Evolutionary conservation across 2,888 invertebrate species (phyloP).

Genomic region (Tenthredo mesomela): DNA sequence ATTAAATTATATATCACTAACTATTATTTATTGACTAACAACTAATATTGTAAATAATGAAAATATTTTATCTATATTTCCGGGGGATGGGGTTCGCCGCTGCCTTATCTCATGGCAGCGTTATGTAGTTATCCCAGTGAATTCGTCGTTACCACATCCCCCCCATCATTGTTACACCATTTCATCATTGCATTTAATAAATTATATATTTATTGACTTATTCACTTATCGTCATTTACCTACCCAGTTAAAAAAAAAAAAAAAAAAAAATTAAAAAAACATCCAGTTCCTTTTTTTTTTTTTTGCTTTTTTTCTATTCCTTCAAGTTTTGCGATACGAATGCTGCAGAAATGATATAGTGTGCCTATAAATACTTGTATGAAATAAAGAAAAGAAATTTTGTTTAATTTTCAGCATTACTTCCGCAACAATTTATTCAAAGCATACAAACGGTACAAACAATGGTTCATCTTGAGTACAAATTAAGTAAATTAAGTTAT

Average conservation of each 20-base stretch:
- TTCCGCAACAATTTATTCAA: conserved; percentile 77
- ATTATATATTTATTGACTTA: conserved; percentile 78
- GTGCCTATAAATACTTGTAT: too few relatives aligned
- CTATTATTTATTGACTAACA: conserved; percentile 76
- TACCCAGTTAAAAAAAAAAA: not conserved
- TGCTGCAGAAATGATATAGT: too few relatives aligned
- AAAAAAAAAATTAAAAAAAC: too few relatives aligned
- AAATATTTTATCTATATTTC: conserved; percentile 78
- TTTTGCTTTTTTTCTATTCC: too few relatives aligned
- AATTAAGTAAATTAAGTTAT: conserved; percentile 70
- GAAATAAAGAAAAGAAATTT: too few relatives aligned
- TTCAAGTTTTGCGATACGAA: too few relatives aligned
- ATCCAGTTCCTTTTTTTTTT: too few relatives aligned
- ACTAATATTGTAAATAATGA: conserved; percentile 77
- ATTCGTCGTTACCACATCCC: conserved; percentile 60
- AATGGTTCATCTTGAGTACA: conserved; percentile 73
- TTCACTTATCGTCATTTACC: conserved; percentile 57
- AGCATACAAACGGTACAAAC: conserved; percentile 78
- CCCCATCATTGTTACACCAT: conserved; percentile 76
- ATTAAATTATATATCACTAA: conserved; percentile 74
- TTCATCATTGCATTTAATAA: conserved; percentile 78
- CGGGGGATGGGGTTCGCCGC: conserved; percentile 70
- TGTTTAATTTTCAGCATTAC: conserved; percentile 49
- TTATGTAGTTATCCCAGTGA: conserved; percentile 53
- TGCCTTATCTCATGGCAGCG: conserved; percentile 56